Percentiles rank a stretch among this genome's conserved stretches.
phyloP scores from a whole-genome alignment of 2,797 vertebrate genomes.

The Bucorvus abyssinicus region DNA sequence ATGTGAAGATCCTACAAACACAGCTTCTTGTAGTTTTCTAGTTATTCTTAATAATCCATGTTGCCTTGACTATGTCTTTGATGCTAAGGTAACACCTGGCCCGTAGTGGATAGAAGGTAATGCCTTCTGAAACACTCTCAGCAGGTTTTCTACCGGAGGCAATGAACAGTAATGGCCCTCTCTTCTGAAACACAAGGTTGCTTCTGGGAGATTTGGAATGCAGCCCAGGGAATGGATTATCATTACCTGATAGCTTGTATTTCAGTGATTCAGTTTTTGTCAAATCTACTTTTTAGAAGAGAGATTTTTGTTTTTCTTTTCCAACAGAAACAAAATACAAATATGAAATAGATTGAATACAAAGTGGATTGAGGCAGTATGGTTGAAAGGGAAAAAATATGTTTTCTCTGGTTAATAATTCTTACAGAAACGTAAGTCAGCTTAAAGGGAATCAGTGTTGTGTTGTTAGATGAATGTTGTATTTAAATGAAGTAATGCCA shows the following conservation, averaged over 20 bases:
- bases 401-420: neutral
- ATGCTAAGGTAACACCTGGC: neutral
- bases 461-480: neutral
- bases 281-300: neutral
- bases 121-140: neutral
- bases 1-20: fast-evolving
- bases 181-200: neutral
- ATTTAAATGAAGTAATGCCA: conserved; percentile 4
- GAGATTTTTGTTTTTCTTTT: neutral
- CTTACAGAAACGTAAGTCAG: neutral
- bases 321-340: neutral
- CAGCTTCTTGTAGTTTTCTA: neutral
- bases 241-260: neutral
- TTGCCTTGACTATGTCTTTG: neutral
- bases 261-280: neutral
- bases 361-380: neutral
- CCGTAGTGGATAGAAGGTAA: neutral
- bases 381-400: neutral
- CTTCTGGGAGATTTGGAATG: neutral
- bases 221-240: neutral
- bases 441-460: neutral
- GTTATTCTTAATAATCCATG: neutral
- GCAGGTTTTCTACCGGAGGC: neutral
- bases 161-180: neutral
- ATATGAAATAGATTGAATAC: neutral